A percentile compares a stretch with the other conserved stretches of the same genome.
phyloP scores from a whole-genome alignment of 2,888 invertebrate species.

The Rhagium mordax region DNA sequence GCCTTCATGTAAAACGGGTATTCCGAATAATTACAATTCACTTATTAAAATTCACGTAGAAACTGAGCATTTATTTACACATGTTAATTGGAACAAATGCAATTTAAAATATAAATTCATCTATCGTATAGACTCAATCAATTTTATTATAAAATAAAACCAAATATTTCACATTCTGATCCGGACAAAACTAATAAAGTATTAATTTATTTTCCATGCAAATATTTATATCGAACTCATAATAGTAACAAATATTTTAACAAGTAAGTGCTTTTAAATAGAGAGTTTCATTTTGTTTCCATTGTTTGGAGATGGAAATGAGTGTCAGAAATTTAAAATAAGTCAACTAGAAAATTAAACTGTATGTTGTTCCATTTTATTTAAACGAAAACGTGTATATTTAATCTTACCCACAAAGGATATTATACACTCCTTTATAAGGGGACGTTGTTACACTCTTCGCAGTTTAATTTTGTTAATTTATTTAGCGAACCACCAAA shows the following conservation, averaged over 20 bases:
- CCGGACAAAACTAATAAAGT: background rate
- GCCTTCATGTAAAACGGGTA: background rate
- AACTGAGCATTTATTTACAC: background rate
- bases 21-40: background rate
- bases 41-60: background rate
- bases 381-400: slow-evolving; percentile 42
- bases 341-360: slow-evolving; percentile 48
- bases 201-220: background rate
- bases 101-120: background rate
- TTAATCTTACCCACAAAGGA: slow-evolving; percentile 20
- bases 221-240: background rate
- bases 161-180: background rate
- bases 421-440: background rate
- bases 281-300: slow-evolving; percentile 38
- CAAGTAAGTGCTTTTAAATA: slow-evolving; percentile 16
- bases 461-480: background rate
- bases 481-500: background rate
- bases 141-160: background rate
- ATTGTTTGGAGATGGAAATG: slow-evolving; percentile 49
- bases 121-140: background rate
- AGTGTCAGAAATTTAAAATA: slow-evolving; percentile 42
- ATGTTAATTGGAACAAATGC: background rate
- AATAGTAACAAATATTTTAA: slow-evolving; percentile 16
- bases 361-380: slow-evolving; percentile 41
- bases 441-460: background rate